Evolutionary conservation across 2,797 vertebrate species (phyloP).

Genomic region (Enteromius trimaculatus): DNA sequence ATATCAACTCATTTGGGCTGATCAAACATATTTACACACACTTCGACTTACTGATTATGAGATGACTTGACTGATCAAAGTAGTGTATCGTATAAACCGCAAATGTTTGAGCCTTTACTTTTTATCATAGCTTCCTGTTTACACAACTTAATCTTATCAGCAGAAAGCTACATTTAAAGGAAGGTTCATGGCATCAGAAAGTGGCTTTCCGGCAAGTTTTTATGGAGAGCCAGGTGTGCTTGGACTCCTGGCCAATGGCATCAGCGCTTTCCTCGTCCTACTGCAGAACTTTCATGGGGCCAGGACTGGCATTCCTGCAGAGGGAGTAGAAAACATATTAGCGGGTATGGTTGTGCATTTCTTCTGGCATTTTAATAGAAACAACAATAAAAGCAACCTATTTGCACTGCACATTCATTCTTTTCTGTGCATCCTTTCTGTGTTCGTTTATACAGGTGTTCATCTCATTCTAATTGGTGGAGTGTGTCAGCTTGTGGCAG

Average conservation of each 20-base stretch:
- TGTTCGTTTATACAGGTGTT: slow-evolving; percentile 75
- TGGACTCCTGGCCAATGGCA: slow-evolving; percentile 85
- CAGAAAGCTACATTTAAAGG: not conserved
- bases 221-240: slow-evolving; percentile 87
- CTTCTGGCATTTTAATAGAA: not conserved
- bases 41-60: not conserved
- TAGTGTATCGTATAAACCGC: not conserved
- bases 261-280: slow-evolving; percentile 87
- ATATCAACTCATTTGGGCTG: not conserved
- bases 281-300: slow-evolving; percentile 83
- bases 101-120: not conserved
- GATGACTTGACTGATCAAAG: not conserved
- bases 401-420: not conserved
- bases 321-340: slow-evolving; percentile 81
- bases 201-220: slow-evolving; percentile 86
- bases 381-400: not conserved
- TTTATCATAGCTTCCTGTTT: not conserved
- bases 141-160: slow-evolving; percentile 1
- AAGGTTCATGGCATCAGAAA: slow-evolving; percentile 69
- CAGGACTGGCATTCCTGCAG: slow-evolving; percentile 69
- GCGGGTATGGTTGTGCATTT: slow-evolving; percentile 72
- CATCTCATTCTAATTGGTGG: slow-evolving; percentile 89
- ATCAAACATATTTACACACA: not conserved
- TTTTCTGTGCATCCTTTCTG: slow-evolving; percentile 14
- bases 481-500: slow-evolving; percentile 85